Evolutionary conservation across 2,797 vertebrate species (phyloP).

Genomic region (Smutsia gigantea): DNA sequence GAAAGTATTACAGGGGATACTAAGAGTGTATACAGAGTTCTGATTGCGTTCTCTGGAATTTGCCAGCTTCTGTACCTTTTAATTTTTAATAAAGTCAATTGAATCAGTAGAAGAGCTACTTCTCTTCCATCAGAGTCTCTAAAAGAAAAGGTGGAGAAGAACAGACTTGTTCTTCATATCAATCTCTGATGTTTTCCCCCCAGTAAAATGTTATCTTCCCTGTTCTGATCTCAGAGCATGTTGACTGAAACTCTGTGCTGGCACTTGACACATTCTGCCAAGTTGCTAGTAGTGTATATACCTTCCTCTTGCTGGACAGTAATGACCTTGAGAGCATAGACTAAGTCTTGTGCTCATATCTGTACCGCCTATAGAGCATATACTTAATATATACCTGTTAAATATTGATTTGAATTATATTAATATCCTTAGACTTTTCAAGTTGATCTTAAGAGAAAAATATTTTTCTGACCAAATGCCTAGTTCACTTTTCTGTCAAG

Average conservation of each 20-base stretch:
- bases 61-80: background rate
- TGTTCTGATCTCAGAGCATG: background rate
- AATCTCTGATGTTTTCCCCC: background rate
- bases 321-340: background rate
- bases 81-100: background rate
- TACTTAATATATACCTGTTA: background rate
- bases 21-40: background rate
- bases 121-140: background rate
- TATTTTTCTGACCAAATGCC: slow-evolving; percentile 4
- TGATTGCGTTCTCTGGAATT: slow-evolving; percentile 2
- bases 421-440: slow-evolving; percentile 24
- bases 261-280: background rate
- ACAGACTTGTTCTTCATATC: background rate
- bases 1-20: background rate
- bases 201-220: background rate
- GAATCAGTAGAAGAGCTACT: background rate
- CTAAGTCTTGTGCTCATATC: background rate
- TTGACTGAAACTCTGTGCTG: background rate
- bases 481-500: slow-evolving; percentile 4
- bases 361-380: background rate
- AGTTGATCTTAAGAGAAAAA: slow-evolving; percentile 19
- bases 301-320: background rate
- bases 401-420: background rate
- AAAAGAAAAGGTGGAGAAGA: slow-evolving; percentile 9
- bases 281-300: background rate